Percentiles rank a stretch among this genome's conserved stretches.
Evolutionary conservation across 1,140 invertebrate genomes (phyloP).

Genomic region (Acyrthosiphon pisum): DNA sequence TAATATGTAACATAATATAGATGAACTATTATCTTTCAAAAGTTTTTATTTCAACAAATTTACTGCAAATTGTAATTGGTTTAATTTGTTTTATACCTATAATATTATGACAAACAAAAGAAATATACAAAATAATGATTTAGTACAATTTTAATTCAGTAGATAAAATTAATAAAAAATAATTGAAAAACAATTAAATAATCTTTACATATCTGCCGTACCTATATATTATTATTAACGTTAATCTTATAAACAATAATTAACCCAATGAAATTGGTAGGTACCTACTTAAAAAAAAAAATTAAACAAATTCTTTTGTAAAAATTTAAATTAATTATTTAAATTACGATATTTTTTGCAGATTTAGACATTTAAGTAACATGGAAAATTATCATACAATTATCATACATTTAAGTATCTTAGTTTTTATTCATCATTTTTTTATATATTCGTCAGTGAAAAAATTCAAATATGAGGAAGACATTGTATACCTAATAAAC

Average conservation of each 20-base stretch:
- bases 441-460: no score
- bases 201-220: background rate
- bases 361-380: no score
- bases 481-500: no score
- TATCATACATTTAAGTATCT: no score
- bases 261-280: background rate
- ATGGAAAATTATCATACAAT: no score
- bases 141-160: background rate
- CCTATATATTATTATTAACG: no score
- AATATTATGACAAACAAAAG: background rate
- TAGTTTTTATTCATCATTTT: no score
- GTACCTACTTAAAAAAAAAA: background rate
- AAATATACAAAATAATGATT: background rate
- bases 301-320: background rate
- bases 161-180: background rate
- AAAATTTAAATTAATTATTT: background rate
- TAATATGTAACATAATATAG: no score
- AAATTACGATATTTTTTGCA: background rate
- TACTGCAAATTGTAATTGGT: background rate
- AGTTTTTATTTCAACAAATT: background rate
- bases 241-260: background rate
- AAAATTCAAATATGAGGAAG: no score
- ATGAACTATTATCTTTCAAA: no score
- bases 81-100: background rate
- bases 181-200: background rate